phyloP scores from a whole-genome alignment of 2,888 invertebrate genomes.

The Lutraria lutraria region DNA sequence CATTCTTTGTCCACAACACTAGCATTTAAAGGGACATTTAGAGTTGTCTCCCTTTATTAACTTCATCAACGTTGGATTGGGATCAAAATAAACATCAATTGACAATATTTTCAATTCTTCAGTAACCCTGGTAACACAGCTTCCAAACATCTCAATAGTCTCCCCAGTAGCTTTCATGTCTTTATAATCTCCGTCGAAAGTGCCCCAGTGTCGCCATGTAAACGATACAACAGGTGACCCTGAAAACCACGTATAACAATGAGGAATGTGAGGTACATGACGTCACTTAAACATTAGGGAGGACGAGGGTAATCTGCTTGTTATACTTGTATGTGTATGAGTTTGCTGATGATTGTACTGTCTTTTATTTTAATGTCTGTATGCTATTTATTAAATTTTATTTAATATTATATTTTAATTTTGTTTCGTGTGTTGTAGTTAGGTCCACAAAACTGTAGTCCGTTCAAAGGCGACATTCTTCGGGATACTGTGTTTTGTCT shows the following conservation, averaged over 20 bases:
- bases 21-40: background rate
- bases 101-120: constrained; percentile 70
- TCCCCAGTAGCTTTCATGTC: constrained; percentile 66
- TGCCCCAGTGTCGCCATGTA: constrained; percentile 84
- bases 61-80: constrained; percentile 25
- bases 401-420: too few species aligned
- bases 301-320: too few species aligned
- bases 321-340: too few species aligned
- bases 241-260: constrained; percentile 36
- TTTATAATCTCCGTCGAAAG: constrained; percentile 73
- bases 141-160: constrained; percentile 71
- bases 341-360: too few species aligned
- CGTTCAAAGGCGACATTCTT: too few species aligned
- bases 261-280: too few species aligned
- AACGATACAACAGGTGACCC: constrained; percentile 81
- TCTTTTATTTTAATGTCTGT: too few species aligned
- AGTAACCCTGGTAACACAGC: constrained; percentile 65
- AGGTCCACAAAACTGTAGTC: too few species aligned
- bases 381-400: too few species aligned
- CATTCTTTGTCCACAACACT: background rate
- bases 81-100: constrained; percentile 73
- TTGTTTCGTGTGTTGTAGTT: too few species aligned
- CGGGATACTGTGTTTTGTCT: too few species aligned
- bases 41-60: background rate
- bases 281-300: too few species aligned